Evolutionary conservation across 2,113 vertebrate genomes (phyloP), one percentile per base, ranked within the genome.

Genomic region (Macrotis lagotis): DNA sequence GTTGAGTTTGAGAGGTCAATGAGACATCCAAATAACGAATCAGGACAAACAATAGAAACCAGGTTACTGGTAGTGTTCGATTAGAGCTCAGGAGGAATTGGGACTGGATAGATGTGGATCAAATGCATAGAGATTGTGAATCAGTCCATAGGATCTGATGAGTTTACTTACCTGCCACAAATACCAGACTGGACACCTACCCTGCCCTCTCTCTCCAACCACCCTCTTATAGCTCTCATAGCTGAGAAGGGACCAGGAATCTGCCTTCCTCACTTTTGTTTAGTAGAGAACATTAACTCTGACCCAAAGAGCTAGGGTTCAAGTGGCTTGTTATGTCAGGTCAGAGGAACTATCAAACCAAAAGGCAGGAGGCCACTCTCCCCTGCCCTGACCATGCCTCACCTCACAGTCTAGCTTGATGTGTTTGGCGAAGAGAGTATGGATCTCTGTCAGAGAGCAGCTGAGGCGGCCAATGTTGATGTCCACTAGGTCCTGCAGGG

Each of bases 341-440:
- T 89, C 55, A 51, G 51, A 50, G 22, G 3, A 28, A 14, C 14
- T 50, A 28, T 2, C 8, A 9, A 2, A 25, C 7, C 44, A 10
- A 3, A 47, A 9, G 44, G 7, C 22, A 0, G 19, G 0, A 1
- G 1, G 10, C 25, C 59, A 14, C 59, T 66, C 31, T 66, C 59
- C 59, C 59, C 59, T 66, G 59, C 59, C 59, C 12, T 44, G 66
- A 83, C 66, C n/a, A 44, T 24, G 50, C 49, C 97, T 98, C 97
- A 99, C 99, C 99, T 99, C 99, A 0, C 99, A 99, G 98, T 99
- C 99, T 97, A 99, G 98, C 97, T 99, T 99, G 98, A 99, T 99
- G 98, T 99, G 99, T 97, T 99, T 99, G 95, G 99, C 99, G 0
- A 99, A 99, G 88, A 99, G 99, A 0, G 99, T 99, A 98, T 99